Evolutionary conservation across 2,888 invertebrate species (phyloP), one percentile per base, ranked within the genome.

Genomic region (Amblyjoppa proteus): DNA sequence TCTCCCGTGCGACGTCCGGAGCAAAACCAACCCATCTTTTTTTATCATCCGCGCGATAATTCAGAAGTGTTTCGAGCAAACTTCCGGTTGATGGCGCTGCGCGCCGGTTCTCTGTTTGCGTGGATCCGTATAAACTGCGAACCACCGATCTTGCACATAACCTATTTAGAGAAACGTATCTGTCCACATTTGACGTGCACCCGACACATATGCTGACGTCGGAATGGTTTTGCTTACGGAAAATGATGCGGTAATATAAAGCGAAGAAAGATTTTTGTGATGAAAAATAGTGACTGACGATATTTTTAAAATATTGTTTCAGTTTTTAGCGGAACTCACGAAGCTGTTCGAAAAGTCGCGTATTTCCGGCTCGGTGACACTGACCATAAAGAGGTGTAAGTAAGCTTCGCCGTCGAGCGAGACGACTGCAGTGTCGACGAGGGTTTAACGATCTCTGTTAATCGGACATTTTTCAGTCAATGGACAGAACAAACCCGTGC

Each of bases 301-400:
- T 83, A 20, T 34, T 41, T 61, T 76, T 81, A 49, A 49, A 70
- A 49, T 89, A 87, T 89, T 90, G 86, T 96, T 96, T 90, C 95
- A 98, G 97, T 98, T 98, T 95, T 95, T 98, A 90, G 95, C 95
- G 84, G 98, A 98, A 94, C 95, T 98, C 77, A 97, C 97, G 69
- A 97, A 97, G 94, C 94, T 99, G 91, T 99, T 99, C 92, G 97
- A 97, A 94, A 97, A 97, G 92, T 97, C 98, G n/a, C 97, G 97
- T 90, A 93, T 95, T 81, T 95, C 96, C 87, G 98, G 98, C 74
- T 97, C 98, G 68, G 97, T 99, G 71, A 96, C 96, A 56, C 96
- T 99, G 94, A 98, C 98, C 61, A 98, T 99, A 96, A 99, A 99
- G 95, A 96, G 98, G 95, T 99, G 98, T 98, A 96, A 97, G 97